These are phyloP conservation scores for Glareola pratincola DNA, from an alignment of 2,113 vertebrate species.

Conservation along the genomic window DNA sequence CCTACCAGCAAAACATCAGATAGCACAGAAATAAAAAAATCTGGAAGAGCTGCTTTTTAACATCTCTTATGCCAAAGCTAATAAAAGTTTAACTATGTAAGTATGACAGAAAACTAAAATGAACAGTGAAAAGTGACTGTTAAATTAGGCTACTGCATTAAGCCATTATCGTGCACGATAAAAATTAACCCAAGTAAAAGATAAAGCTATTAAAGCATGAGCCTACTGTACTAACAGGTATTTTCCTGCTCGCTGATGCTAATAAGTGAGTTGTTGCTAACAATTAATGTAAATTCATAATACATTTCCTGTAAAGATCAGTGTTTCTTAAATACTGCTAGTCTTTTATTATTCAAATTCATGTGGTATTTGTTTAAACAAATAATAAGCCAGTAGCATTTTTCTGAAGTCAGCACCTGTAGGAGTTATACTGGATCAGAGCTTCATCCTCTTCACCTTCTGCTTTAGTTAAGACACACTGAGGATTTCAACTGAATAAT, in stretches of 20 bases:
- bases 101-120: neutral
- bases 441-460: neutral
- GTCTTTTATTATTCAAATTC: neutral
- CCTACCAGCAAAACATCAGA: neutral
- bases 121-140: neutral
- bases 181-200: neutral
- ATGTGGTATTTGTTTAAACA: neutral
- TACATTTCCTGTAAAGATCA: neutral
- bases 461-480: neutral
- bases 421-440: neutral
- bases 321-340: neutral
- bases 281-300: too few species aligned
- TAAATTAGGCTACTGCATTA: neutral
- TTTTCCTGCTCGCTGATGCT: neutral
- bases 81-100: neutral
- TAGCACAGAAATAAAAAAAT: neutral
- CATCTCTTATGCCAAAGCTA: neutral
- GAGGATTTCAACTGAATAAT: neutral
- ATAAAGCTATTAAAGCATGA: neutral
- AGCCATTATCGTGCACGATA: neutral
- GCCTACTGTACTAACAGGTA: neutral
- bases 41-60: neutral
- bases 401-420: neutral
- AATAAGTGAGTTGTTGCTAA: too few species aligned
- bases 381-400: neutral